Evolutionary conservation across 1,140 invertebrate genomes (phyloP), one percentile per base, ranked within the genome.

Genomic region (Caenorhabditis tropicalis): DNA sequence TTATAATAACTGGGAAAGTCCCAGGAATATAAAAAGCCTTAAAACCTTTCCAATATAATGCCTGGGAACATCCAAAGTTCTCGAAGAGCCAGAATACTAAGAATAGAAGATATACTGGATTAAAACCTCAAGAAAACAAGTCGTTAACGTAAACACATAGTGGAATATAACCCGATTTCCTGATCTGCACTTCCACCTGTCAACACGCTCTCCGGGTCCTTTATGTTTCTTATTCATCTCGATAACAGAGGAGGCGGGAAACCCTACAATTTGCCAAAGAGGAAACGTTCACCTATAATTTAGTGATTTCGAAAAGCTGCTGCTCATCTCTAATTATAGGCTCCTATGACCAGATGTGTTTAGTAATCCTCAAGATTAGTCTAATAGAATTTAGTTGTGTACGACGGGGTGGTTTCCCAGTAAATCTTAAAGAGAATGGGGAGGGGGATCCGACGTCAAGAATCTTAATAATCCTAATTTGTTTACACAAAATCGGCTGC

Each of bases 301-400:
- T 74, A 24, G n/a, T 21, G n/a, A 46, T 74, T 46, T 74, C 10
- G 19, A 5, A 56, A 74, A 74, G 43, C 43, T 43, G 43, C 43
- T 43, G 65, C n/a, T 10, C 65, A 46, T 74, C n/a, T 39, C 36
- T 74, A 74, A 74, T 74, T 46, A 74, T 74, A 74, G 65, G 2
- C 36, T 74, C 0, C 65, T 9, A 39, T n/a, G 12, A 6, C 39
- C 65, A 39, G 36, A n/a, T 74, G 65, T 74, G 12, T 74, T 21
- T 9, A 12, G 33, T 7, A 21, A 36, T n/a, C 36, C 36, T 24
- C 10, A n/a, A n/a, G 65, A 43, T 74, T 74, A 74, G n/a, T n/a
- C 21, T 74, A 27, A 74, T 74, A 24, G 33, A 36, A 74, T 74
- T 74, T 43, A 27, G 7, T 6, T 24, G 60, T 27, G 4, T 33